Evolutionary conservation across 2,113 vertebrate species (phyloP), one percentile per base, ranked within the genome.

Genomic region (Trematocara variabile): DNA sequence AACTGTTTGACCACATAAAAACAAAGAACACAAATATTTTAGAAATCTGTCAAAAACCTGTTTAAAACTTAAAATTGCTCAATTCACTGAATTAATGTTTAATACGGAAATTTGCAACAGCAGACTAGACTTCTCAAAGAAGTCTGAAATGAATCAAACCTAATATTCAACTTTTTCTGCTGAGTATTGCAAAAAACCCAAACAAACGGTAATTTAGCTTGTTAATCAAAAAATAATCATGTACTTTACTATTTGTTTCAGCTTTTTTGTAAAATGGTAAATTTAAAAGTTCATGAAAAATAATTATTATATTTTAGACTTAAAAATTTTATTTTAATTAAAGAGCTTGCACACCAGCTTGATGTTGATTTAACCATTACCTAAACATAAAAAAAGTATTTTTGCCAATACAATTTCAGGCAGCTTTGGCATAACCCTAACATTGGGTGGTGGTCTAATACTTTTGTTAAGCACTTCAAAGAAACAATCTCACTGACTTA

Each of bases 361-460:
- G n/a, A 13, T 68, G 11, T 22, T 41, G 37, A 13, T 22, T 14
- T 68, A 20, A 65, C 16, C 1, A 65, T 65, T 20, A 65, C 6
- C 18, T 11, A 65, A 65, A 65, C 60, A 60, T 37, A 37, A 37
- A 65, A 7, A 20, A 37, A 37, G 2, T 7, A n/a, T 37, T 65
- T 33, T 65, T 20, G 33, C 18, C 60, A 65, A 7, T 39, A 20
- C 33, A 37, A 68, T 68, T 68, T 68, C 4, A 8, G 34, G 63
- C 37, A 22, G n/a, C 37, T 68, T 39, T 68, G 37, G n/a, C 7
- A 68, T 22, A 68, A 68, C 34, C 63, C 37, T 68, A 13, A 68
- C 34, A 68, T 41, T 41, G 63, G 63, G n/a, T 68, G 63, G 34
- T 68, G 63, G 37, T 68, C 63, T 68, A 68, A 68, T 41, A 68